phyloP scores from a whole-genome alignment of 2,797 vertebrate genomes.

The Rhinatrema bivittatum region DNA sequence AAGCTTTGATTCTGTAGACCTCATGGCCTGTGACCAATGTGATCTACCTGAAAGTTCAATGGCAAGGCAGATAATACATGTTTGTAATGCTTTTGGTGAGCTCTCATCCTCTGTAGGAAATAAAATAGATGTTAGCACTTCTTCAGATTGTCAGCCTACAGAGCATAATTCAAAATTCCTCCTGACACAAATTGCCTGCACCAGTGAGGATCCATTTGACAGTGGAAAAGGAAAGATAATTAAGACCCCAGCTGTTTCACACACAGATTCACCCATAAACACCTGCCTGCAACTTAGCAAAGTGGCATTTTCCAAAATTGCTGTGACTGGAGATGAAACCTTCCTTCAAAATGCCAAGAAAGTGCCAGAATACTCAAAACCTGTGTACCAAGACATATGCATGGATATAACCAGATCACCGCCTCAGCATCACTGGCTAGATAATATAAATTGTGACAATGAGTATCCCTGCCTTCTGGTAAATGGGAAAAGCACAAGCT shows the following conservation, averaged over 20 bases:
- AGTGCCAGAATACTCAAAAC: neutral
- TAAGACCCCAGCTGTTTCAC: neutral
- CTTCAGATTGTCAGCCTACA: too few species aligned
- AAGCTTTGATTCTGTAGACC: too few species aligned
- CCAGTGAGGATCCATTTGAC: neutral
- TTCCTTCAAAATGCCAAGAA: neutral
- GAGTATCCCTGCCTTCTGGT: too few species aligned
- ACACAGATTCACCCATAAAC: too few species aligned
- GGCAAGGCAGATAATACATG: too few species aligned
- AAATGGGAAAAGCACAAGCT: neutral
- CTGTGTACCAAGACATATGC: neutral
- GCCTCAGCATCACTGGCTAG: neutral
- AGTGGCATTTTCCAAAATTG: neutral
- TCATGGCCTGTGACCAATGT: too few species aligned
- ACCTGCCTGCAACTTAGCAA: neutral
- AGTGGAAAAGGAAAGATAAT: neutral
- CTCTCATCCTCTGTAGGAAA: too few species aligned
- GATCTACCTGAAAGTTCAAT: too few species aligned
- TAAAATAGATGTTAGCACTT: too few species aligned
- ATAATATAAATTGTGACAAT: too few species aligned
- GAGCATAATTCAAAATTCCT: neutral
- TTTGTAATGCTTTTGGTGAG: too few species aligned
- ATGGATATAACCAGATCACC: neutral
- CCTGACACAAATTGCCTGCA: fast-evolving
- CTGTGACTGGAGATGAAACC: neutral